Percentiles rank a stretch among this genome's conserved stretches.
phyloP scores from a whole-genome alignment of 1,140 invertebrate genomes.

The Mylabris phalerata region DNA sequence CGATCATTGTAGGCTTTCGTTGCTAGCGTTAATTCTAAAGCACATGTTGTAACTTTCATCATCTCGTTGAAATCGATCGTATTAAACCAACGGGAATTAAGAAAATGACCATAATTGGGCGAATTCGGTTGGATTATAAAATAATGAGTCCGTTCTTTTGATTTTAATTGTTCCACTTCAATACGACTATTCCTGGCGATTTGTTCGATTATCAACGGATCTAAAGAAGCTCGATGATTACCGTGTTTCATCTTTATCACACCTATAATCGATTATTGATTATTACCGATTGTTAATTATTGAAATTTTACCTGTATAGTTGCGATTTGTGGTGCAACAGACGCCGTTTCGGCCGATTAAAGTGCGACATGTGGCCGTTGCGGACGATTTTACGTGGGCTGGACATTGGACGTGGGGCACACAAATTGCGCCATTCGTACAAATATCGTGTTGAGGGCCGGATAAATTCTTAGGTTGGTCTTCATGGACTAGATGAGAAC shows the following conservation, averaged over 20 bases:
- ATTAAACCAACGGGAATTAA: constrained; percentile 34
- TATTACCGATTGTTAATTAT: too few species aligned
- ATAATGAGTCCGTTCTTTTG: constrained; percentile 27
- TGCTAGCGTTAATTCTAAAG: constrained; percentile 46
- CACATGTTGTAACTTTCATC: constrained; percentile 41
- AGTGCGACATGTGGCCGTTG: constrained; percentile 45
- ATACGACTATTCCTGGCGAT: constrained; percentile 24
- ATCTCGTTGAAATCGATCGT: constrained; percentile 41
- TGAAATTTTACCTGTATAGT: constrained; percentile 45
- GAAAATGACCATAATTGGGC: constrained; percentile 37
- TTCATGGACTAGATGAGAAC: too few species aligned
- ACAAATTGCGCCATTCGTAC: constrained; percentile 40
- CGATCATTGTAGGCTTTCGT: constrained; percentile 44
- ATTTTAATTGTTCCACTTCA: constrained; percentile 27
- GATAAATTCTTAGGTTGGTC: too few species aligned
- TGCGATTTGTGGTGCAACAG: constrained; percentile 53
- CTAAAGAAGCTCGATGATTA: neutral
- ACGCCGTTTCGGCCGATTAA: constrained; percentile 44
- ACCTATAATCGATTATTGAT: too few species aligned
- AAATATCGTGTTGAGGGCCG: constrained; percentile 13
- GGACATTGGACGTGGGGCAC: constrained; percentile 56
- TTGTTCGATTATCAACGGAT: constrained; percentile 21
- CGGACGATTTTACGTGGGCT: constrained; percentile 47
- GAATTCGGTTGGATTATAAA: constrained; percentile 28
- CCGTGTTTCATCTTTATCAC: neutral